Base-by-base conservation (phyloP, 2,113 vertebrate species). In the Uropsilus gracilis region DNA sequence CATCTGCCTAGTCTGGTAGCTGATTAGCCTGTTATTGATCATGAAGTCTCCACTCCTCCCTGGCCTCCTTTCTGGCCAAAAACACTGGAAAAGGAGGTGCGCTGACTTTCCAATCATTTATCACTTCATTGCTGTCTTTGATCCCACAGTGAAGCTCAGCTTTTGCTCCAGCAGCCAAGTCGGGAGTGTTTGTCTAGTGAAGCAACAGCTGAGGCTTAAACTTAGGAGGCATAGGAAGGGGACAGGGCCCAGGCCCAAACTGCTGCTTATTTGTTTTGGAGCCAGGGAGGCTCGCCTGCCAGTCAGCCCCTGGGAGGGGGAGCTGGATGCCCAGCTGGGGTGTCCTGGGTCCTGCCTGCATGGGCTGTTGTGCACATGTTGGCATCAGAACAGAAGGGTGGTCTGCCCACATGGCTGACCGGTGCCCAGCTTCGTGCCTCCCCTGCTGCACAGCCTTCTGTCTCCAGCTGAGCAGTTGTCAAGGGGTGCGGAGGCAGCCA, bases 121-220 rank as follows among this genome's bases (percentile, higher is more conserved):
- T 94, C 96, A 96, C 93, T 87, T 96, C 77, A 53, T 96, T 91
- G 37, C 44, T 84, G 84, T 59, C 89, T 97, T 96, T 97, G 92
- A 94, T 97, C 96, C 57, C 48, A 64, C 50, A 55, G 73, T 75
- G 78, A 95, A 95, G 84, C 61, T 72, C 39, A 34, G 32, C n/a
- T 91, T 71, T 80, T 71, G 39, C 89, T 86, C 59, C 4, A 37
- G 80, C 46, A 64, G 83, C 83, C 89, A 71, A 90, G 68, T 83
- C 71, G 66, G 73, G 80, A 73, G 69, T 72, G 26, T 93, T 87
- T 96, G 68, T 84, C 78, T 63, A 87, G 78, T 63, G 82, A 77
- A 91, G 77, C 64, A 37, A 72, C 46, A 76, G 86, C 71, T 87
- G 59, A 80, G 48, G n/a, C 86, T 86, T 83, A 66, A 76, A 89